Base-by-base conservation (phyloP, 2,113 vertebrate genomes). In the Leuciscus idus region DNA sequence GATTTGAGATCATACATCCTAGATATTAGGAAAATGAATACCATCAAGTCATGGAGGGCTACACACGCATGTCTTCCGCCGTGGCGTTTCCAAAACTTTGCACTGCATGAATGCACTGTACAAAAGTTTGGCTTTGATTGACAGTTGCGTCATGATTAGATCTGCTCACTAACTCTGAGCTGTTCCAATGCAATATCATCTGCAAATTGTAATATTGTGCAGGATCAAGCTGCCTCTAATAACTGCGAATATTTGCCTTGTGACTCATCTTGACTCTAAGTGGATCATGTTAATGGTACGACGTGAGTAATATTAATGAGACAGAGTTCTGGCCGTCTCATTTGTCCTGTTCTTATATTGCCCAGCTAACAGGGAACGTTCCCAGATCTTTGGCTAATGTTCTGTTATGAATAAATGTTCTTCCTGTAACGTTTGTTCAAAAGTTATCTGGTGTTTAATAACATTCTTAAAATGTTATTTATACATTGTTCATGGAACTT, bases 41-140 rank as follows among this genome's bases (percentile, higher is more conserved):
- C 62, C 50, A 46, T 90, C 74, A 80, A 77, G 79, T 73, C 87
- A 81, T 57, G 64, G 86, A 85, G 68, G 68, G 82, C 43, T 81
- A 83, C 50, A 33, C 64, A 85, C 80, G 57, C 21, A 85, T 19
- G 92, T 94, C 93, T 93, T 93, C 91, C 92, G 85, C 81, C 46
- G 50, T 85, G 85, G 79, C 46, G 57, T 85, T 57, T 89, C 85
- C 91, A 85, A 85, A 74, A 79, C 59, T 50, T 85, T 90, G 84
- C 90, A 91, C 90, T 89, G 84, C 72, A 86, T 88, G 88, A 87
- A 80, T 81, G 76, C 77, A 72, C 74, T 88, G 81, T 76, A 89
- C 33, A 36, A 66, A 61, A 36, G 57, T 79, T 74, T 76, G 77
- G 76, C 74, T 66, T 70, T 30, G 39, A 52, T 78, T 15, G 6